Percentiles rank a stretch among this genome's conserved stretches.
Evolutionary conservation across 2,888 invertebrate species (phyloP).

Genomic region (Hermaeophaga mercurialis): DNA sequence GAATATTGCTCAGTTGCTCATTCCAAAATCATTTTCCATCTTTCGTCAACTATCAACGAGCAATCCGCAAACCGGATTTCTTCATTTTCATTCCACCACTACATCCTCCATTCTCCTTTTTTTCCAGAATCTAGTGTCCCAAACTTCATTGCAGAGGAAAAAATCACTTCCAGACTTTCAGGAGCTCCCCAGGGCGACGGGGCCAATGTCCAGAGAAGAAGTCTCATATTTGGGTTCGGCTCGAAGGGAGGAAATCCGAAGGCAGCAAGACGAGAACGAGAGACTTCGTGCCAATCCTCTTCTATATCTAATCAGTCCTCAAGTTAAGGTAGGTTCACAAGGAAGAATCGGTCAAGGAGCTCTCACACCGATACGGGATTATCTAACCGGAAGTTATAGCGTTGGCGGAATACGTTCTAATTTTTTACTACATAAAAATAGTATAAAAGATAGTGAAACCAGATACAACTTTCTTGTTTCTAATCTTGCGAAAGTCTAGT

Average conservation of each 20-base stretch:
- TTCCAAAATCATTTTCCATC: too few relatives aligned
- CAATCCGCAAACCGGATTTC: too few relatives aligned
- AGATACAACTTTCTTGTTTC: too few relatives aligned
- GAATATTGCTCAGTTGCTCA: too few relatives aligned
- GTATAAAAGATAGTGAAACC: too few relatives aligned
- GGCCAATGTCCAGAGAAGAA: constrained; percentile 92
- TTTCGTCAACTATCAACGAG: too few relatives aligned
- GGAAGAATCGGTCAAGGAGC: background rate
- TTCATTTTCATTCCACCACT: background rate
- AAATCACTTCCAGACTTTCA: constrained; percentile 97
- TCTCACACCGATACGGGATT: constrained; percentile 2
- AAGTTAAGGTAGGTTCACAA: constrained; percentile 81
- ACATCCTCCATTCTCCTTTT: constrained; percentile 26
- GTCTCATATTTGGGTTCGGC: constrained; percentile 93
- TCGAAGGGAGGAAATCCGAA: constrained; percentile 90
- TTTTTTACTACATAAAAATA: too few relatives aligned
- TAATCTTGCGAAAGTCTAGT: too few relatives aligned
- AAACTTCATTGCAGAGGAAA: constrained; percentile 84
- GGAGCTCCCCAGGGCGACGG: constrained; percentile 77
- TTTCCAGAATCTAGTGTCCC: constrained; percentile 74
- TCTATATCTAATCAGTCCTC: constrained; percentile 94
- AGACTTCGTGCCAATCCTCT: constrained; percentile 93
- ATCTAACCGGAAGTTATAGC: background rate
- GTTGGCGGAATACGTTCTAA: too few relatives aligned
- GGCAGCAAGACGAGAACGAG: constrained; percentile 89